A percentile compares a stretch with the other conserved stretches of the same genome.
These are phyloP conservation scores for Pseudomugil gertrudae DNA, from an alignment of 2,797 vertebrate species.

Conservation along the genomic window DNA sequence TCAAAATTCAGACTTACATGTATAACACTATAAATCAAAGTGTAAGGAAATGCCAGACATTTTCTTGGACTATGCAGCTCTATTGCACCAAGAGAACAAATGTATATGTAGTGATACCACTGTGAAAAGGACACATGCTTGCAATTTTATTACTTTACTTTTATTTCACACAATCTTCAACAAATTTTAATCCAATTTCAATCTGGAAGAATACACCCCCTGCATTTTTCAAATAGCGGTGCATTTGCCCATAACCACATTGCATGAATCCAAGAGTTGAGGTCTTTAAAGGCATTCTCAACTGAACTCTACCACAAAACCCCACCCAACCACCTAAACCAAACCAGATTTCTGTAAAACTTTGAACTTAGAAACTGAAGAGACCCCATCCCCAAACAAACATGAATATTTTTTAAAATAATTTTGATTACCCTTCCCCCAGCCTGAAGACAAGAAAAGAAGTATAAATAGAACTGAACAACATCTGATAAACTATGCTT, in stretches of 20 bases:
- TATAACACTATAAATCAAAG: constrained; percentile 28
- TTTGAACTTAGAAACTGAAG: constrained; percentile 67
- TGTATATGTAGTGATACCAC: constrained; percentile 14
- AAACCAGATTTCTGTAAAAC: constrained; percentile 76
- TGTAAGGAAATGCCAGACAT: constrained; percentile 29
- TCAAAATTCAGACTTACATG: constrained; percentile 2
- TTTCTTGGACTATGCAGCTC: constrained; percentile 17
- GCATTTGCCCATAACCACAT: constrained; percentile 79
- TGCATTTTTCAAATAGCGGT: constrained; percentile 79
- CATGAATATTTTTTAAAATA: constrained; percentile 25
- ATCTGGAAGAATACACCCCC: constrained; percentile 50
- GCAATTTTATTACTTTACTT: constrained; percentile 23
- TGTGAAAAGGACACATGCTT: constrained; percentile 19
- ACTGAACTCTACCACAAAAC: constrained; percentile 75
- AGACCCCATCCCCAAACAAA: constrained; percentile 36
- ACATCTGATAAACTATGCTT: constrained; percentile 33
- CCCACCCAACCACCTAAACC: constrained; percentile 80
- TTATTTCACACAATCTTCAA: constrained; percentile 33
- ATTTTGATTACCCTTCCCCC: not conserved
- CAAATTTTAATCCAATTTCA: constrained; percentile 53
- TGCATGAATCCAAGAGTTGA: constrained; percentile 71
- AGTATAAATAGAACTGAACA: constrained; percentile 8
- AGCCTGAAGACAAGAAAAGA: not conserved
- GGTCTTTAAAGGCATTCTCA: constrained; percentile 79
- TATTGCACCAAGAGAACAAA: constrained; percentile 22